Evolutionary conservation across 2,113 vertebrate genomes (phyloP).

Genomic region (Seriola dumerili): DNA sequence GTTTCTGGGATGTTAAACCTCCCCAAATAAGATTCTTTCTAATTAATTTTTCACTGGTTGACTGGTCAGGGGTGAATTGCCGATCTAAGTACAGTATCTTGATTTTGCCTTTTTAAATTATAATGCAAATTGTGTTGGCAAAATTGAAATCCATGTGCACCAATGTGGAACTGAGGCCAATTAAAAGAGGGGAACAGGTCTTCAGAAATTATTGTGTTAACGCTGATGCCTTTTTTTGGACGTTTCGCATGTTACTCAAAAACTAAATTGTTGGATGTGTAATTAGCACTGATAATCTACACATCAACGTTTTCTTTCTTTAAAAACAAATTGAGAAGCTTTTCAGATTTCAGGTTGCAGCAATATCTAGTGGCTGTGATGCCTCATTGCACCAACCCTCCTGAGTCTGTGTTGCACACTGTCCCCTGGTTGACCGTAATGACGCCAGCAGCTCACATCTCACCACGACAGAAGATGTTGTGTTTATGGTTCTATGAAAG

Average conservation of each 20-base stretch:
- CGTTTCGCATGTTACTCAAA: not conserved
- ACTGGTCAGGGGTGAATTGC: constrained; percentile 32
- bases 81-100: constrained; percentile 40
- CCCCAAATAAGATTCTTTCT: constrained; percentile 44
- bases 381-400: constrained; percentile 49
- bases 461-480: not conserved
- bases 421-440: constrained; percentile 8
- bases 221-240: not conserved
- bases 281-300: constrained; percentile 16
- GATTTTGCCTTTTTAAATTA: constrained; percentile 36
- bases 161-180: constrained; percentile 56
- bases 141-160: constrained; percentile 46
- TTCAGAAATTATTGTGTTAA: constrained; percentile 17
- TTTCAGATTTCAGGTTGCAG: constrained; percentile 67
- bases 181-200: constrained; percentile 52
- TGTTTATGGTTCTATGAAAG: constrained; percentile 26
- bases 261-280: not conserved
- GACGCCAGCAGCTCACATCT: not conserved
- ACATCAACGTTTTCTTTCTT: not conserved
- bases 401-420: constrained; percentile 29
- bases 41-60: constrained; percentile 56
- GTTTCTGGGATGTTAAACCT: constrained; percentile 24
- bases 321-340: not conserved
- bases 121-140: constrained; percentile 16
- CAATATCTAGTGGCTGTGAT: constrained; percentile 70